Conservation (phyloP, 2,888 invertebrate species). For the Antheraea yamamai region DNA sequence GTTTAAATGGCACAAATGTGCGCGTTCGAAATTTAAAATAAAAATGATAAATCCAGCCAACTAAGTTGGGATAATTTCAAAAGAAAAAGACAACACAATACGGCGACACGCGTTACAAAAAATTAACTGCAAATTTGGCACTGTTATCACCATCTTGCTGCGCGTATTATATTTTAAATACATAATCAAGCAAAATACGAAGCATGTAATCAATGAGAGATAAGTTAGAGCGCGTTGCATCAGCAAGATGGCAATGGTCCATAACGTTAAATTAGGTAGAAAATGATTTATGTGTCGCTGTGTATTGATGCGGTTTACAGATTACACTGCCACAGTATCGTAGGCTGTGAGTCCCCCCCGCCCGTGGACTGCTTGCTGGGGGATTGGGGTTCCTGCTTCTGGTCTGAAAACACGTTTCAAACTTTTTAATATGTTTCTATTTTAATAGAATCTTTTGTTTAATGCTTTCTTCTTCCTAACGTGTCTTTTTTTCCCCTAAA, state of each 20-base stretch:
- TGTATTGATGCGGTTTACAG: constrained; percentile 83
- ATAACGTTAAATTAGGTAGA: constrained; percentile 40
- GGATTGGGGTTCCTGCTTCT: constrained; percentile 90
- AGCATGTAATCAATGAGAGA: constrained; percentile 30
- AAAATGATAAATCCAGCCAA: constrained; percentile 68
- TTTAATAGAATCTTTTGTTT: neutral
- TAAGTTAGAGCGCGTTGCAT: constrained; percentile 35
- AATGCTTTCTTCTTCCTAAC: neutral
- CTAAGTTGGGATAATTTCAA: constrained; percentile 75
- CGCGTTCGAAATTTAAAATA: constrained; percentile 48
- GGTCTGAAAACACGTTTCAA: constrained; percentile 84
- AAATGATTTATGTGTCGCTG: constrained; percentile 37
- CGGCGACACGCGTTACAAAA: constrained; percentile 58
- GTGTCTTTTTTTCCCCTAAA: neutral
- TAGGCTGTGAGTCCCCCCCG: constrained; percentile 97
- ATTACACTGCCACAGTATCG: constrained; percentile 99
- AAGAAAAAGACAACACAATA: constrained; percentile 57
- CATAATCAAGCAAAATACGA: constrained; percentile 28
- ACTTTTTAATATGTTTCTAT: neutral
- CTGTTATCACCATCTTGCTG: constrained; percentile 64
- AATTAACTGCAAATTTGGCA: constrained; percentile 55
- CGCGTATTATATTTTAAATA: constrained; percentile 20
- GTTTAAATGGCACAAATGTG: constrained; percentile 55
- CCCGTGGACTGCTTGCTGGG: constrained; percentile 88
- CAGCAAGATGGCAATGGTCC: constrained; percentile 63